phyloP scores from a whole-genome alignment of 2,888 invertebrate species.

The Seira ritae region DNA sequence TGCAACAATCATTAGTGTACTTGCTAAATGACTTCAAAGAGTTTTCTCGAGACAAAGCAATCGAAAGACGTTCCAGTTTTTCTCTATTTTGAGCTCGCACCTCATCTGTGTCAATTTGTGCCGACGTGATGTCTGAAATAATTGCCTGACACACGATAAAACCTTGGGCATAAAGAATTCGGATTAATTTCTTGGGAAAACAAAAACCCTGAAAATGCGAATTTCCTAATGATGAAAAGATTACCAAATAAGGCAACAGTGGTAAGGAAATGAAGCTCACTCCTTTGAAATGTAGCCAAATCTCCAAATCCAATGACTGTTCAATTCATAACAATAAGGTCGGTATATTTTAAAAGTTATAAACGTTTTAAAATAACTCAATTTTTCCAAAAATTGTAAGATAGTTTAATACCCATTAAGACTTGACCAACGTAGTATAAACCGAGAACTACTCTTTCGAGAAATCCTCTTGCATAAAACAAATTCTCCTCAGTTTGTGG shows the following conservation, averaged over 20 bases:
- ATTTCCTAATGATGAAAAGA: too few relatives aligned
- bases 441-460: constrained; percentile 43
- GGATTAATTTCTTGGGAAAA: not conserved
- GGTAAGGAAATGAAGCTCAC: constrained; percentile 50
- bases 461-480: constrained; percentile 29
- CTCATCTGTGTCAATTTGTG: constrained; percentile 67
- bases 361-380: not conserved
- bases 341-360: too few relatives aligned
- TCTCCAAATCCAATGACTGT: constrained; percentile 69
- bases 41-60: constrained; percentile 57
- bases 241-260: constrained; percentile 59
- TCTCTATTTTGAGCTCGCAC: constrained; percentile 58
- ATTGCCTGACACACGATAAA: constrained; percentile 62
- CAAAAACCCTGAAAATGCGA: too few relatives aligned
- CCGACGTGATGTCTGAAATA: constrained; percentile 67
- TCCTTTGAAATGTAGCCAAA: constrained; percentile 35
- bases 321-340: not conserved
- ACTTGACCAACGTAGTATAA: constrained; percentile 68
- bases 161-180: constrained; percentile 33
- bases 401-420: constrained; percentile 57
- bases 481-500: too few relatives aligned
- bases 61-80: constrained; percentile 49
- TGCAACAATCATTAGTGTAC: too few relatives aligned
- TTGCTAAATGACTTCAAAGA: constrained; percentile 24
- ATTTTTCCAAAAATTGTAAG: not conserved